phyloP scores from a whole-genome alignment of 53 echinoderm and acorn worm species.

The Luidia sarsii region DNA sequence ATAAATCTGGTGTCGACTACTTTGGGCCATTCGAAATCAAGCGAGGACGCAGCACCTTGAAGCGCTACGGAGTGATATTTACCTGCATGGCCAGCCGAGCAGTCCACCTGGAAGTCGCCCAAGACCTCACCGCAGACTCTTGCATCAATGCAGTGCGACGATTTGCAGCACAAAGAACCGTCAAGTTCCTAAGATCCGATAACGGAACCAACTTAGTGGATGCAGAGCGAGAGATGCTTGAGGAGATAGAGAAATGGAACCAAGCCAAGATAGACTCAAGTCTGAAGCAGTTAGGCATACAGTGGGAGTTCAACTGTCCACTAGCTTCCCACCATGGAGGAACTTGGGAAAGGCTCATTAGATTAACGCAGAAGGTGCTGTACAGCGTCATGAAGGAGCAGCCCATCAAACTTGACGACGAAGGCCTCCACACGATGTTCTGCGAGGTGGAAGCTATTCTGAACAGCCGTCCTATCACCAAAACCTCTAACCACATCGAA shows the following conservation, averaged over 20 bases:
- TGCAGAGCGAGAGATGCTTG: constrained; percentile 47
- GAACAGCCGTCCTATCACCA: constrained; percentile 64
- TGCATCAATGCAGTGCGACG: neutral
- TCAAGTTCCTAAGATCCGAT: neutral
- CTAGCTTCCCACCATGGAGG: constrained; percentile 69
- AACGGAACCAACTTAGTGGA: constrained; percentile 40
- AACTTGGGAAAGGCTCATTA: constrained; percentile 71
- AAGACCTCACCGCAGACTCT: neutral
- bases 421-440: constrained; percentile 37
- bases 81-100: neutral
- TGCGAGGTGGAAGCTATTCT: constrained; percentile 59
- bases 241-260: constrained; percentile 22
- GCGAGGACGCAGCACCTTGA: neutral
- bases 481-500: constrained; percentile 18
- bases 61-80: constrained; percentile 15
- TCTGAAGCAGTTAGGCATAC: constrained; percentile 19
- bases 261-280: constrained; percentile 28
- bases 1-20: neutral
- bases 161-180: neutral
- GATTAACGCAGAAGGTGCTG: constrained; percentile 50
- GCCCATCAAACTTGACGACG: constrained; percentile 5
- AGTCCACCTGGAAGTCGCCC: neutral
- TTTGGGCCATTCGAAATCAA: constrained; percentile 2
- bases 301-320: constrained; percentile 59
- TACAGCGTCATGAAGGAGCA: constrained; percentile 53